Conservation (phyloP, 1,140 invertebrate species). For the Macrotrachela quadricornifera region DNA sequence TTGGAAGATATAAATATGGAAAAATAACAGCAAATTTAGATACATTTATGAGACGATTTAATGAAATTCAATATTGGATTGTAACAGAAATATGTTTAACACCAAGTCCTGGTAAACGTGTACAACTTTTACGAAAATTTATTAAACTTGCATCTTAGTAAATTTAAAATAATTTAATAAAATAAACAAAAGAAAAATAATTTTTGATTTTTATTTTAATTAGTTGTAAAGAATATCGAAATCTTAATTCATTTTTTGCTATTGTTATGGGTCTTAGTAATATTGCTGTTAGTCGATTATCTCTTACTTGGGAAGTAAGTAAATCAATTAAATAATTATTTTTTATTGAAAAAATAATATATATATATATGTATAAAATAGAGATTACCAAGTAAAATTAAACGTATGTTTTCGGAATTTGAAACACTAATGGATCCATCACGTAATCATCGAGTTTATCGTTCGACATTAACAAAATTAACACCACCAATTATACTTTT, state of each 20-base stretch:
- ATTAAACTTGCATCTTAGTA: constrained; percentile 64
- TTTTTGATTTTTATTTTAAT: constrained; percentile 13
- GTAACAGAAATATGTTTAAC: constrained; percentile 57
- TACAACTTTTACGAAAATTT: constrained; percentile 54
- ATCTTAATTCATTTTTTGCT: constrained; percentile 62
- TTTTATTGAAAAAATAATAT: no score
- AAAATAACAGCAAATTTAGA: constrained; percentile 61
- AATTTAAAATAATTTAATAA: constrained; percentile 25
- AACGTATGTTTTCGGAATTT: constrained; percentile 57
- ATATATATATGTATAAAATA: no score
- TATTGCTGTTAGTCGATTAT: constrained; percentile 52
- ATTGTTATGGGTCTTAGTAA: constrained; percentile 65
- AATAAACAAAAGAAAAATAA: constrained; percentile 11
- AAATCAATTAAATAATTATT: no score
- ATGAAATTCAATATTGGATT: constrained; percentile 66
- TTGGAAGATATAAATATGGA: constrained; percentile 53
- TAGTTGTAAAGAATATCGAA: constrained; percentile 60
- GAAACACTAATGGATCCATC: constrained; percentile 63
- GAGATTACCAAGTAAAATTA: constrained; percentile 53
- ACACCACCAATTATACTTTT: constrained; percentile 60
- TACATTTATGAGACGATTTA: constrained; percentile 55
- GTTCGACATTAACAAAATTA: constrained; percentile 51
- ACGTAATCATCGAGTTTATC: constrained; percentile 54
- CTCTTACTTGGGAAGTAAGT: constrained; percentile 49
- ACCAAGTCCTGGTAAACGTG: constrained; percentile 46